These are phyloP conservation scores for Bradysia coprophila DNA, from an alignment of 1,140 invertebrate genomes.

Conservation along the genomic window DNA sequence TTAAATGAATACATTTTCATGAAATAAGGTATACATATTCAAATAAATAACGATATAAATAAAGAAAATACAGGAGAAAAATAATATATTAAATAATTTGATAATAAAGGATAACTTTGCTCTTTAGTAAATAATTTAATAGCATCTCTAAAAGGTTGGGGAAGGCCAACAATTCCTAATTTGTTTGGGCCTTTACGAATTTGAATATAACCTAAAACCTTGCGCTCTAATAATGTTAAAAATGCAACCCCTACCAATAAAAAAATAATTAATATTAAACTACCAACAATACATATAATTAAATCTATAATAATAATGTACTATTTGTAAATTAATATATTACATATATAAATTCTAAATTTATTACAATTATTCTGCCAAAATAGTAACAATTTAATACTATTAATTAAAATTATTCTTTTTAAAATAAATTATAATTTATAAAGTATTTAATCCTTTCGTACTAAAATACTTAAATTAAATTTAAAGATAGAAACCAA, in stretches of 20 bases:
- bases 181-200: constrained; percentile 51
- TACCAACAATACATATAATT: constrained; percentile 23
- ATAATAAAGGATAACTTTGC: constrained; percentile 24
- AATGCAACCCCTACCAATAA: constrained; percentile 39
- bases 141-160: constrained; percentile 44
- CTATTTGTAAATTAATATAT: constrained; percentile 27
- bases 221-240: constrained; percentile 47
- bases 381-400: constrained; percentile 31
- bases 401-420: constrained; percentile 23
- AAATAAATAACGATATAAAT: constrained; percentile 31
- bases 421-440: constrained; percentile 25
- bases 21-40: constrained; percentile 28
- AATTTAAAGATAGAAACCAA: constrained; percentile 53
- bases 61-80: constrained; percentile 34
- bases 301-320: constrained; percentile 26
- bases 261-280: constrained; percentile 28
- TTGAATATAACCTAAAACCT: constrained; percentile 45
- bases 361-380: constrained; percentile 39
- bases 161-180: constrained; percentile 33
- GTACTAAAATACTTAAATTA: constrained; percentile 35
- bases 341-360: constrained; percentile 40
- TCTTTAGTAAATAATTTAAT: constrained; percentile 46
- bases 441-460: constrained; percentile 34
- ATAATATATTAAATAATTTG: constrained; percentile 33
- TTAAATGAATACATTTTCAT: constrained; percentile 15